Evolutionary conservation across 1,140 invertebrate genomes (phyloP).

Genomic region (Trinorchestia longiramus): DNA sequence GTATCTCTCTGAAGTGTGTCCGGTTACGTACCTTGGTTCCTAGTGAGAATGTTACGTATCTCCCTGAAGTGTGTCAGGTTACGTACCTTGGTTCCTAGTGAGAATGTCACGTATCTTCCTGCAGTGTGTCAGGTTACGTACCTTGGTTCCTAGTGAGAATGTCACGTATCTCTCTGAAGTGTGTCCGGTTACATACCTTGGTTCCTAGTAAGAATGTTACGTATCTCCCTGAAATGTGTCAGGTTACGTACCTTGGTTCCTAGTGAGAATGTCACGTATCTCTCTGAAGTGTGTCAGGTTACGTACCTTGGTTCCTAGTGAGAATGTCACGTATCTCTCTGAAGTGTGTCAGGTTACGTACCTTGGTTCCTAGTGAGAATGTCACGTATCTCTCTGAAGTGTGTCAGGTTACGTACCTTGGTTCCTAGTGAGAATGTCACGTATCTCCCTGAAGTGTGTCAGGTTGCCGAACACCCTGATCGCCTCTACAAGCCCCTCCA

Average conservation of each 20-base stretch:
- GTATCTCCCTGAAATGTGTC: not conserved
- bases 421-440: constrained; percentile 69
- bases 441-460: constrained; percentile 75
- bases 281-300: not conserved
- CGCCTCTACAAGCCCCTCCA: constrained; percentile 76
- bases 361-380: not conserved
- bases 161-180: too few species aligned
- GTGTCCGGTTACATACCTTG: not conserved
- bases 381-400: not conserved
- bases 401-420: constrained; percentile 59
- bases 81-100: constrained; percentile 77
- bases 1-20: not conserved
- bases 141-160: too few species aligned
- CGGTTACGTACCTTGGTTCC: constrained; percentile 63
- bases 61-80: constrained; percentile 77
- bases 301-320: not conserved
- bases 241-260: not conserved
- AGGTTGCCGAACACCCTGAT: constrained; percentile 79
- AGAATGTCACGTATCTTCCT: too few species aligned
- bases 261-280: too few species aligned
- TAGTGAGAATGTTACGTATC: constrained; percentile 71
- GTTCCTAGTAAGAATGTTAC: not conserved
- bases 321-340: not conserved
- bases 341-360: not conserved
- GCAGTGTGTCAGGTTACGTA: too few species aligned